phyloP scores from a whole-genome alignment of 2,797 vertebrate genomes.

The Enteromius treurensis region DNA sequence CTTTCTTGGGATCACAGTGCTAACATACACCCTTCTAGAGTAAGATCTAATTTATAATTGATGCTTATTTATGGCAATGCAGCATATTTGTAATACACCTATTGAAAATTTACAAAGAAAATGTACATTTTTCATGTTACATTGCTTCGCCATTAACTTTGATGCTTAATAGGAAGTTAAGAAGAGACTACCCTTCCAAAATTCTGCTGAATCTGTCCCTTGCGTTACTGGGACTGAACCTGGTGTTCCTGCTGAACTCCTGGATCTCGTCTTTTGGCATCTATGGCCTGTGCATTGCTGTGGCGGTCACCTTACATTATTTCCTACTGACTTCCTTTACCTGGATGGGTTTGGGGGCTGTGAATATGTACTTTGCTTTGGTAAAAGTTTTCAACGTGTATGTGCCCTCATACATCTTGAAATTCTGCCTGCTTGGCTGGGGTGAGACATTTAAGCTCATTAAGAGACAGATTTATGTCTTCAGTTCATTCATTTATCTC shows the following conservation, averaged over 20 bases:
- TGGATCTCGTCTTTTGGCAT: constrained; percentile 83
- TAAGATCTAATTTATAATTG: constrained; percentile 70
- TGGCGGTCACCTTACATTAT: constrained; percentile 81
- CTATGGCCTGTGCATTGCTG: constrained; percentile 78
- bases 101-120: neutral
- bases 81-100: neutral
- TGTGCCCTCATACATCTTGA: constrained; percentile 86
- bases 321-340: constrained; percentile 89
- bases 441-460: constrained; percentile 75
- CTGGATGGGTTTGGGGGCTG: constrained; percentile 90
- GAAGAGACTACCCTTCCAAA: constrained; percentile 87
- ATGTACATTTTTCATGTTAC: neutral
- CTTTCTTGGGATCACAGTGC: constrained; percentile 85
- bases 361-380: constrained; percentile 90
- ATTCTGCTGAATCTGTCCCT: constrained; percentile 89
- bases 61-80: neutral
- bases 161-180: constrained; percentile 76
- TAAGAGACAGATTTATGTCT: neutral
- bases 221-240: constrained; percentile 85
- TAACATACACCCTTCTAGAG: constrained; percentile 85
- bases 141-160: neutral
- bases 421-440: constrained; percentile 87
- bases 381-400: constrained; percentile 93
- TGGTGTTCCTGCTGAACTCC: constrained; percentile 84
- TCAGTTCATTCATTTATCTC: neutral